Conservation (phyloP, 1,140 invertebrate genomes). For the Brachionus paranguensis region DNA sequence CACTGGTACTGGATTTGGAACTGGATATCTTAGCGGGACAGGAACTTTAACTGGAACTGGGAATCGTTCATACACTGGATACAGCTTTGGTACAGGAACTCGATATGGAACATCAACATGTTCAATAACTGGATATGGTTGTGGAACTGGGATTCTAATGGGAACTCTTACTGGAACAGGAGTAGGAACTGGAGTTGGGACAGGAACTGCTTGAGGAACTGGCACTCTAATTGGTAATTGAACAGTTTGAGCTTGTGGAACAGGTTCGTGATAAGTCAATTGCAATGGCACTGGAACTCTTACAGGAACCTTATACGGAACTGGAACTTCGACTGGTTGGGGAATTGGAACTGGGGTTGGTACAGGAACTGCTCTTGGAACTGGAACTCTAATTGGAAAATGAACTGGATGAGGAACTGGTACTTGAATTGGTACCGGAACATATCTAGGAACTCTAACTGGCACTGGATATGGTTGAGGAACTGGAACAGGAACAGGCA, state of each 20-base stretch:
- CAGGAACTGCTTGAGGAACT: conserved; percentile 6
- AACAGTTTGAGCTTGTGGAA: conserved; percentile 4
- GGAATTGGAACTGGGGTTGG: conserved; percentile 12
- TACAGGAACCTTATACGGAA: not conserved
- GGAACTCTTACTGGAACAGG: not conserved
- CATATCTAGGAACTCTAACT: not conserved
- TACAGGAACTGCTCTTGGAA: not conserved
- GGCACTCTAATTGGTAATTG: conserved; percentile 17
- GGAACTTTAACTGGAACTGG: not conserved
- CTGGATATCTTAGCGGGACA: not conserved
- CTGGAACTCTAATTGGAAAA: not conserved
- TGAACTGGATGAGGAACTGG: not conserved
- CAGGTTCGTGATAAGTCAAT: not conserved
- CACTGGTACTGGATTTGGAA: not conserved
- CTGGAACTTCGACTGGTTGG: not conserved
- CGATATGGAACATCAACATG: not conserved
- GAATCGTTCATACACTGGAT: not conserved
- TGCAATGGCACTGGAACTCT: not conserved
- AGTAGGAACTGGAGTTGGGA: not conserved
- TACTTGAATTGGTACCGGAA: not conserved
- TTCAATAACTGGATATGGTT: not conserved
- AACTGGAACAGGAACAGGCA: not conserved
- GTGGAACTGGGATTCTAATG: not conserved
- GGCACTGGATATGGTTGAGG: not conserved
- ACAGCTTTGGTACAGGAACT: not conserved